Base-by-base conservation (phyloP, 2,113 vertebrate genomes). In the Tyrannus savana region DNA sequence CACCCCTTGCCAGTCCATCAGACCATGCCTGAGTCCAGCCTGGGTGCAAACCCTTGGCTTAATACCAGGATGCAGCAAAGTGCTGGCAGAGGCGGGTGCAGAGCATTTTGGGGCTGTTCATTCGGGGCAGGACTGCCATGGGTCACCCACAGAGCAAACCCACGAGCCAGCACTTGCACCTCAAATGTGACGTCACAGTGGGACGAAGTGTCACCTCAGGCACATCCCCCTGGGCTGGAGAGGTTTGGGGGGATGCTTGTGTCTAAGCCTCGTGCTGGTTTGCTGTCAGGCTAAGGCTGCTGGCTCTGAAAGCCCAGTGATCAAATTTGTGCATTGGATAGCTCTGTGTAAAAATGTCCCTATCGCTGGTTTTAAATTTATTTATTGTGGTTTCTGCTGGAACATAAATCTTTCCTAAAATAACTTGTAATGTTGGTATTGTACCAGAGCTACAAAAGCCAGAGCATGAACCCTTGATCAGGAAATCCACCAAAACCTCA, bases 401-500 rank as follows among this genome's bases (percentile, higher is more conserved):
- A 84, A 64, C 28, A 59, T 35, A 75, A 68, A 47, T 72, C 10
- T 87, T 90, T 37, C 72, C 72, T 73, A 42, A 85, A 91, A 58
- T 64, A 76, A 68, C 67, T 50, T 39, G 12, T 18, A 37, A 13
- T 64, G 47, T 77, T 86, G 44, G n/a, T 69, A n/a, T 52, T 77
- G 27, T 86, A 92, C 52, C 33, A 44, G 44, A 92, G 39, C 60
- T 89, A 24, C 1, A 4, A 68, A 60, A 87, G 41, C 69, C 56
- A 47, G 28, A 60, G 64, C 2, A 0, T 59, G 87, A 95, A 47
- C 55, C 64, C 58, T 63, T 11, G 47, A 78, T 83, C 92, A 88
- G 79, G 94, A 96, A 94, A 95, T 50, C 95, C 92, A 94, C 66
- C 74, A 91, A 77, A 89, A 93, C 91, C 93, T 95, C 84, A 96